These are phyloP conservation scores for Pocillopora meandrina DNA, from an alignment of 92 coral and sea anemone species.

Conservation along the genomic window DNA sequence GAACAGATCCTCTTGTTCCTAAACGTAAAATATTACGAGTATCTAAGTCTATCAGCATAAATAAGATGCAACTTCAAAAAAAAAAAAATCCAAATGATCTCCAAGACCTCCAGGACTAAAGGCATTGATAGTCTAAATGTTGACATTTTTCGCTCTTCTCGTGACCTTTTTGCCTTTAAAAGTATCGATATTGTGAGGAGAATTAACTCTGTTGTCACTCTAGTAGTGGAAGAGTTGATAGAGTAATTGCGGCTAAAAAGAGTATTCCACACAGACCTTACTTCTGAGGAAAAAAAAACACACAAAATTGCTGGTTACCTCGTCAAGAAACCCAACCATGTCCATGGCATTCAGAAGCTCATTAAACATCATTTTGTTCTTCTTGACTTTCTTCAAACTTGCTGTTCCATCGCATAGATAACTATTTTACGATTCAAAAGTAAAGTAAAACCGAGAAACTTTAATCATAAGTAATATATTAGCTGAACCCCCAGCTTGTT, in stretches of 20 bases:
- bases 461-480: neutral
- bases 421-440: conserved; percentile 19
- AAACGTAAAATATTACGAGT: neutral
- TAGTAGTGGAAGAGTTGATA: too few species aligned
- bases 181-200: too few species aligned
- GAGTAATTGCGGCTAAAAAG: too few species aligned
- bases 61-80: too few species aligned
- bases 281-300: neutral
- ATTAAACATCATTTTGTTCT: conserved; percentile 60
- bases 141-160: too few species aligned
- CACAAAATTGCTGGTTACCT: conserved; percentile 42
- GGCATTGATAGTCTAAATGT: too few species aligned
- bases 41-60: neutral
- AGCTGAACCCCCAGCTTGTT: neutral
- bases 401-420: conserved; percentile 59
- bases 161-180: too few species aligned
- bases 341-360: conserved; percentile 81
- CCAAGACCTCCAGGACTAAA: too few species aligned
- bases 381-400: conserved; percentile 41
- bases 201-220: too few species aligned
- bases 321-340: conserved; percentile 82
- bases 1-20: conserved; percentile 84
- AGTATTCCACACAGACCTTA: too few species aligned
- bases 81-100: too few species aligned
- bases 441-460: neutral